Base-by-base conservation (phyloP, 2,797 vertebrate species). In the Oreonectes daqikongensis region DNA sequence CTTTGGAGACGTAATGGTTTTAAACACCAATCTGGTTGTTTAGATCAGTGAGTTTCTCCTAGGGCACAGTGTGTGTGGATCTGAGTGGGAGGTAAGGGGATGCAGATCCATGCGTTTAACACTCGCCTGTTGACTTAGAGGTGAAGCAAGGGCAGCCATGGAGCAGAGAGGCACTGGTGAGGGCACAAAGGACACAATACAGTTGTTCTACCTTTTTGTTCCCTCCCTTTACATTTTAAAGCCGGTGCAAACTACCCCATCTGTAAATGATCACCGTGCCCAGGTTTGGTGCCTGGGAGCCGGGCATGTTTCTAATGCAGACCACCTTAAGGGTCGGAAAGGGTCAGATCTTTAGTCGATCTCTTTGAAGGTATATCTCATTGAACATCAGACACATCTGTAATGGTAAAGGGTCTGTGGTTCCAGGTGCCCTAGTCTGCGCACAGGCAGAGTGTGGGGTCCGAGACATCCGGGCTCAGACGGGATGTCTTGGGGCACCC, bases 11-110 rank as follows among this genome's bases (percentile, higher is more conserved):
- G 82, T 90, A 91, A 90, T 90, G 86, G 88, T 88, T 91, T 91
- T 89, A 92, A 93, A 90, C 87, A 88, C 85, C 84, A 87, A 89
- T 90, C 85, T 82, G 85, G 83, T 82, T 91, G 89, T 92, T 93
- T 89, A 92, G 84, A 82, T 81, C 81, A 67, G 69, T 46, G 48
- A 30, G 42, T 38, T 42, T 71, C 52, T 81, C 82, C 67, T 57
- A 69, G 64, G 60, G 64, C 38, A 67, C 1, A 5, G 65, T 15
- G 55, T 57, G 20, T 79, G 69, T 77, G 69, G 38, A 72, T 59
- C 69, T 55, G 83, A 83, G 82, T 67, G 40, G 69, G 72, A 40
- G 68, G 67, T 74, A 74, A 77, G 40, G 57, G 70, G 76, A 52
- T 60, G 59, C 71, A 76, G 79, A 57, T 84, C 82, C 32, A 53